phyloP scores from a whole-genome alignment of 2,797 vertebrate genomes.

The Sebastes iracundus region DNA sequence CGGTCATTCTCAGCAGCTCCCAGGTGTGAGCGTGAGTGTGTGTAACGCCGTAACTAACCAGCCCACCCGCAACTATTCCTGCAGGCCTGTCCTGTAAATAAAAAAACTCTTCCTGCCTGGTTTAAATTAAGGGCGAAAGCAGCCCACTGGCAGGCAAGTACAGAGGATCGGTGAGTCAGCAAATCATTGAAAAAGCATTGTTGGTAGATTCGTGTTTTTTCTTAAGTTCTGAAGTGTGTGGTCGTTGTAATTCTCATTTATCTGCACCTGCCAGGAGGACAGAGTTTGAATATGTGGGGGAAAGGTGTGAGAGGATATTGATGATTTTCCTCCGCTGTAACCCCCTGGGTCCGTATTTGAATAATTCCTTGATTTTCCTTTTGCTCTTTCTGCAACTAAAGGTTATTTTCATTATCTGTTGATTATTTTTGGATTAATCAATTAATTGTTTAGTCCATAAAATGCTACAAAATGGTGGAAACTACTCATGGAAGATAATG shows the following conservation, averaged over 20 bases:
- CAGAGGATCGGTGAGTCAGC: conserved; percentile 10
- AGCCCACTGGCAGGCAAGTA: neutral
- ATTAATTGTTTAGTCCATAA: neutral
- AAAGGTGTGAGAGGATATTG: neutral
- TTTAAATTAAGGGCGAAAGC: conserved; percentile 26
- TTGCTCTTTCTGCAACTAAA: neutral
- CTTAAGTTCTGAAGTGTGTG: neutral
- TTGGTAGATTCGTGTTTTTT: neutral
- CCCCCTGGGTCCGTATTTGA: neutral
- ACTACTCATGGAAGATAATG: neutral
- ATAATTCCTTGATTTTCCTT: neutral
- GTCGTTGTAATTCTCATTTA: neutral
- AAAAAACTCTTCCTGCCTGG: neutral
- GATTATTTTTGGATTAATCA: neutral
- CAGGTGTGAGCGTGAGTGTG: conserved; percentile 38
- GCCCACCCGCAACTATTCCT: conserved; percentile 7
- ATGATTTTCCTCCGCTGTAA: neutral
- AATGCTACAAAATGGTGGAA: neutral
- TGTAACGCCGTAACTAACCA: conserved; percentile 45
- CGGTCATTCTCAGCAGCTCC: conserved; percentile 44
- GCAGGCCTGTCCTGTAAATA: conserved; percentile 34
- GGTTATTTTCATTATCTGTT: neutral
- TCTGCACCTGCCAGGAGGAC: neutral
- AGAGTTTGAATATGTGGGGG: neutral
- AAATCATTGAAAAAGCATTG: conserved; percentile 12